Evolutionary conservation across 2,888 invertebrate species (phyloP).

Genomic region (Epirrhoe tristata): DNA sequence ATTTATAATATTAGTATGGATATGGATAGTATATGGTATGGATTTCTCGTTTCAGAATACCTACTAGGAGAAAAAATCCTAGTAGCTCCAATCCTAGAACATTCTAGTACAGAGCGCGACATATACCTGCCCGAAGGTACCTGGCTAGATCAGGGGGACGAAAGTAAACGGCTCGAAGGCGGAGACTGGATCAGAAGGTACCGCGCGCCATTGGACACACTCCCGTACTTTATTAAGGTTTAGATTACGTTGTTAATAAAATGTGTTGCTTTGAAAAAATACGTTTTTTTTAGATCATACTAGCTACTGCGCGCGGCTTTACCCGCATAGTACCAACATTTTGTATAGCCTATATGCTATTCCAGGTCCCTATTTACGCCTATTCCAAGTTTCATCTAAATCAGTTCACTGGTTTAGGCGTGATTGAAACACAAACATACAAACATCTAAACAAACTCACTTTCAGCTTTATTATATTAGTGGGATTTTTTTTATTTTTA

Average conservation of each 20-base stretch:
- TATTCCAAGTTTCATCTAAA: too few species aligned
- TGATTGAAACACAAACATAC: too few species aligned
- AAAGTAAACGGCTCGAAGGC: conserved; percentile 64
- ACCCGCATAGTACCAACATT: too few species aligned
- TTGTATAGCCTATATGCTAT: too few species aligned
- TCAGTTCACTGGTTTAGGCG: too few species aligned
- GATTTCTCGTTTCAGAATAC: conserved; percentile 83
- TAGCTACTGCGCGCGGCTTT: too few species aligned
- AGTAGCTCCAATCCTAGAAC: conserved; percentile 88
- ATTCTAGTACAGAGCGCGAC: conserved; percentile 81
- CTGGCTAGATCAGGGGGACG: conserved; percentile 85
- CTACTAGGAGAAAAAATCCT: conserved; percentile 88
- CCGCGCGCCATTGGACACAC: conserved; percentile 84
- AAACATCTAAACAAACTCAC: too few species aligned
- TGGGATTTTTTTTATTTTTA: too few species aligned
- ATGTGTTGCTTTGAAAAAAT: neutral
- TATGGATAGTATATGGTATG: too few species aligned
- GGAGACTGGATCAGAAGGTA: conserved; percentile 84
- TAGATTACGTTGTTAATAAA: conserved; percentile 12
- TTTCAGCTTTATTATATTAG: too few species aligned
- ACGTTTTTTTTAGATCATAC: neutral
- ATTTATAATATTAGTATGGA: too few species aligned
- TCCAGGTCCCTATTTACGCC: too few species aligned
- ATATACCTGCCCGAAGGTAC: conserved; percentile 88
- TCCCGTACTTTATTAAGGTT: conserved; percentile 84